These are phyloP conservation scores for Mesochorus sp. DNA, from an alignment of 2,888 invertebrate genomes.

Conservation along the genomic window DNA sequence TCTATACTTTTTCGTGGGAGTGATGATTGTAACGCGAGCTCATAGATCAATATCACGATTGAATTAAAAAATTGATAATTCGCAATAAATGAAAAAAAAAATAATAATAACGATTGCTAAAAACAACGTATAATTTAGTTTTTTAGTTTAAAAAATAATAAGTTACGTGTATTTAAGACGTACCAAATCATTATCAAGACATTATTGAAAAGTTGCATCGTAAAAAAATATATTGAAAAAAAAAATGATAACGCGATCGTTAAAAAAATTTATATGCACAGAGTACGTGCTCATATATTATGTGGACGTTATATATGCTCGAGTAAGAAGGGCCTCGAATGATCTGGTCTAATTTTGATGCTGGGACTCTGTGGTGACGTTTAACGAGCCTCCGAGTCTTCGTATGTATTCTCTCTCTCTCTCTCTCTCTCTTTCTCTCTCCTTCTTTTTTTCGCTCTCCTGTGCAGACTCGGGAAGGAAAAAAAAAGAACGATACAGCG, in stretches of 20 bases:
- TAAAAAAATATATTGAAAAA: background rate
- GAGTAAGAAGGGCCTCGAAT: constrained; percentile 32
- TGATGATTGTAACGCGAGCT: background rate
- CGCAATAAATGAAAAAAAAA: background rate
- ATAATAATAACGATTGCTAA: too few relatives aligned
- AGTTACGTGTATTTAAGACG: too few relatives aligned
- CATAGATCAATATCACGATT: background rate
- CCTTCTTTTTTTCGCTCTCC: background rate
- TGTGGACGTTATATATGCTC: too few relatives aligned
- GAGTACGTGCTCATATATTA: constrained; percentile 8
- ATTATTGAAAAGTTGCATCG: background rate
- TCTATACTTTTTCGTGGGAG: background rate
- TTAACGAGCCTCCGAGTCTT: constrained; percentile 1
- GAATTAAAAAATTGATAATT: background rate
- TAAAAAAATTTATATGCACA: background rate
- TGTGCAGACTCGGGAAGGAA: background rate
- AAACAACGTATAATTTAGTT: too few relatives aligned
- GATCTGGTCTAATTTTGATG: constrained; percentile 50
- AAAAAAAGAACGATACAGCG: constrained; percentile 35
- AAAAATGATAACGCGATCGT: constrained; percentile 20
- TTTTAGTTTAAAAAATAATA: too few relatives aligned
- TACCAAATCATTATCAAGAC: background rate
- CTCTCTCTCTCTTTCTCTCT: background rate
- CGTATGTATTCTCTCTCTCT: background rate
- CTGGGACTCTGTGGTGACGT: constrained; percentile 32